Conservation (phyloP, 2,113 vertebrate genomes). For the Puma concolor region DNA sequence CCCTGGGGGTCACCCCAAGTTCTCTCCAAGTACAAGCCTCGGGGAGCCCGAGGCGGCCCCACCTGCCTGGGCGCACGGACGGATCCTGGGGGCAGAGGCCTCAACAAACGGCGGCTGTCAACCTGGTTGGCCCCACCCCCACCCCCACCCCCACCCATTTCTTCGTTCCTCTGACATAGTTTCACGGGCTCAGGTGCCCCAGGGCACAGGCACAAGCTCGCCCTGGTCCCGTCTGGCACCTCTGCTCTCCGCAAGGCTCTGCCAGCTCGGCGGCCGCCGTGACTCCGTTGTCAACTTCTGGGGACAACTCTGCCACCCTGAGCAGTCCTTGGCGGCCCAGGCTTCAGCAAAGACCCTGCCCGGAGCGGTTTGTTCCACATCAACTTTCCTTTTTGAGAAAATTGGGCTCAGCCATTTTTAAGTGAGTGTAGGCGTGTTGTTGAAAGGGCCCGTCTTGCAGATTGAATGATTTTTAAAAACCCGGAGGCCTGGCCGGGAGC, state of each 20-base stretch:
- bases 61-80: rapidly evolving
- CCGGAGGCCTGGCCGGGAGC: too few relatives aligned
- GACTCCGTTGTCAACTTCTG: rapidly evolving
- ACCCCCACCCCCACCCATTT: rapidly evolving
- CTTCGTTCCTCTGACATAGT: not conserved
- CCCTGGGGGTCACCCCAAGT: too few relatives aligned
- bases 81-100: not conserved
- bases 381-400: not conserved
- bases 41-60: not conserved
- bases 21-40: not conserved
- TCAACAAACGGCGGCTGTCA: rapidly evolving
- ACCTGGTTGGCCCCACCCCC: rapidly evolving
- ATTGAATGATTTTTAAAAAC: not conserved
- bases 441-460: not conserved
- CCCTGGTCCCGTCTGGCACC: rapidly evolving
- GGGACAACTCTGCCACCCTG: rapidly evolving
- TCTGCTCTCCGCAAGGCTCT: rapidly evolving
- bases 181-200: not conserved
- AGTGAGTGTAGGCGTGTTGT: not conserved
- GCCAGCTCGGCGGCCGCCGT: rapidly evolving
- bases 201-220: not conserved
- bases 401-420: not conserved
- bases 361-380: not conserved
- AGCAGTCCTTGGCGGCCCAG: not conserved
- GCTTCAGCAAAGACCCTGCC: not conserved